Percentiles rank a stretch among this genome's conserved stretches.
Evolutionary conservation across 1,140 invertebrate genomes (phyloP).

Genomic region (Ceratina japonica): DNA sequence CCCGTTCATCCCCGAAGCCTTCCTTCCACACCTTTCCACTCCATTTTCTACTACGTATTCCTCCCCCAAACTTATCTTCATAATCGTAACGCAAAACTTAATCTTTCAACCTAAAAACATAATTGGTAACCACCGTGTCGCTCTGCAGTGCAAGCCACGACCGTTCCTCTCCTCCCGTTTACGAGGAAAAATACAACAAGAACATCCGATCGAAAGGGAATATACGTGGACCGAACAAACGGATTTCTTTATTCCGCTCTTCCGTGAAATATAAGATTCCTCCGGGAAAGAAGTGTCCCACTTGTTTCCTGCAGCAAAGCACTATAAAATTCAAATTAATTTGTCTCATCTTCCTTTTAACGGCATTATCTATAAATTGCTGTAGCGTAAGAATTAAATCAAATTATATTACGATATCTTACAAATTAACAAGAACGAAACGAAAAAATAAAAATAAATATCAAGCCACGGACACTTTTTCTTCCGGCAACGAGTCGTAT

Average conservation of each 20-base stretch:
- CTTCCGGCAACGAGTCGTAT: not conserved
- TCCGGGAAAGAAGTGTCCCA: too few relatives aligned
- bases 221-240: not conserved
- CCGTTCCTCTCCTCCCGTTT: not conserved
- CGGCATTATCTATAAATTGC: not conserved
- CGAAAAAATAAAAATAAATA: not conserved
- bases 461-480: not conserved
- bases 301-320: too few relatives aligned
- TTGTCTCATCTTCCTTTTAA: too few relatives aligned
- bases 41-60: constrained; percentile 12
- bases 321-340: too few relatives aligned
- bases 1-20: constrained; percentile 18
- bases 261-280: too few relatives aligned
- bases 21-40: not conserved
- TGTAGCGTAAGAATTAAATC: not conserved
- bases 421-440: not conserved
- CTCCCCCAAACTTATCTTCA: constrained; percentile 35
- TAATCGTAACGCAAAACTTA: constrained; percentile 66
- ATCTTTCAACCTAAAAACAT: constrained; percentile 69
- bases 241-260: not conserved
- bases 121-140: constrained; percentile 68
- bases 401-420: too few relatives aligned
- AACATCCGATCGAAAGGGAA: not conserved
- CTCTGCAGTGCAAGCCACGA: constrained; percentile 44
- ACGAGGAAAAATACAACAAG: constrained; percentile 6